These are phyloP conservation scores for Gerris buenoi DNA, from an alignment of 1,140 invertebrate genomes.

Conservation along the genomic window DNA sequence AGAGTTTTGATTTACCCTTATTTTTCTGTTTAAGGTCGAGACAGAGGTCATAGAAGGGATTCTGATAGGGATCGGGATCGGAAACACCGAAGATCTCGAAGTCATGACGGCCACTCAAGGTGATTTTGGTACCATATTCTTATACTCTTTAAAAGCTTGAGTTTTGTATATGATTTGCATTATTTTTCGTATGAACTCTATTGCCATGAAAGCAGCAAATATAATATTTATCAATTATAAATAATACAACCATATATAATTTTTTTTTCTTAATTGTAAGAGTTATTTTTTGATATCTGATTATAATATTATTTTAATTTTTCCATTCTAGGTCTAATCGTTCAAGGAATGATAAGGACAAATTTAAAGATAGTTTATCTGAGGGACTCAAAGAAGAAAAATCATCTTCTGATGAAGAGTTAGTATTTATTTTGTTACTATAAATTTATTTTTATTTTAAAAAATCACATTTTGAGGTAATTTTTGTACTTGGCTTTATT, in stretches of 20 bases:
- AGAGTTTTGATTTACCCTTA: background rate
- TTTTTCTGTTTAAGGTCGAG: background rate
- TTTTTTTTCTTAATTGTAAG: no score
- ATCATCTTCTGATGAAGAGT: conserved; percentile 39
- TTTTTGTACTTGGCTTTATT: no score
- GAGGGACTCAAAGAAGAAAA: conserved; percentile 53
- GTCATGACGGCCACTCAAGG: background rate
- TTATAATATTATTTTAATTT: no score
- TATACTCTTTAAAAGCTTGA: background rate
- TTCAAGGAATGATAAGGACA: conserved; percentile 37
- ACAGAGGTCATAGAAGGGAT: conserved; percentile 20
- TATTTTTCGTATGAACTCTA: no score
- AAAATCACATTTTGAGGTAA: no score
- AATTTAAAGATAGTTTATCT: conserved; percentile 67
- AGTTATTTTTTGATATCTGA: no score
- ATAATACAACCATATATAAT: no score
- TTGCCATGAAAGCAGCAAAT: no score
- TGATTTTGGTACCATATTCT: background rate
- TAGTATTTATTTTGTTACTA: conserved; percentile 27
- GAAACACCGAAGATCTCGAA: background rate
- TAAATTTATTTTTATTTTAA: no score
- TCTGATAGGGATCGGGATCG: conserved; percentile 15
- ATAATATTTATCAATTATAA: no score
- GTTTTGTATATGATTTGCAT: no score
- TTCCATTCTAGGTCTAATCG: background rate